phyloP scores from a whole-genome alignment of 2,888 invertebrate genomes.

The Eurytoma adleriae region DNA sequence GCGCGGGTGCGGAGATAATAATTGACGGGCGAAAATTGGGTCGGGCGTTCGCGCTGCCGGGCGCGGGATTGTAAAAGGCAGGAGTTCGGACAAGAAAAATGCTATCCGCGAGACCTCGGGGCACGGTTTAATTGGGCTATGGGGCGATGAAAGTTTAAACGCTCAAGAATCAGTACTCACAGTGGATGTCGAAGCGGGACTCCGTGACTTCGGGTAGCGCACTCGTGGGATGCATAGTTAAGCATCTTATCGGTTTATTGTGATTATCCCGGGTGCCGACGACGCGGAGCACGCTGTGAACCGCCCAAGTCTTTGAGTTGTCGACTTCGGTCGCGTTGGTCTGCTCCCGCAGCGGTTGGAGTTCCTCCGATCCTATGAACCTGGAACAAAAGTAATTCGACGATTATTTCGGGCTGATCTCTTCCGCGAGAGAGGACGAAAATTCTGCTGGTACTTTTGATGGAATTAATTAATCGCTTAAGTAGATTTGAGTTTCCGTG shows the following conservation, averaged over 20 bases:
- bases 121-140: too few relatives aligned
- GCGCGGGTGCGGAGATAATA: too few relatives aligned
- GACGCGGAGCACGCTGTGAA: constrained; percentile 88
- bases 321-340: constrained; percentile 91
- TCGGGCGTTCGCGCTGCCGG: too few relatives aligned
- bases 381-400: constrained; percentile 54
- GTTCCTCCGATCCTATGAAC: constrained; percentile 69
- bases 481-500: too few relatives aligned
- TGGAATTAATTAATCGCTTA: too few relatives aligned
- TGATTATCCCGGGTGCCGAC: constrained; percentile 89
- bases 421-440: not conserved
- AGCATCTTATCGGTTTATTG: constrained; percentile 86
- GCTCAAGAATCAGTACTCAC: constrained; percentile 78
- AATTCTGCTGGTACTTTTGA: too few relatives aligned
- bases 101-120: too few relatives aligned
- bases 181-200: constrained; percentile 90
- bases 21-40: too few relatives aligned
- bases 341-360: constrained; percentile 77
- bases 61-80: too few relatives aligned
- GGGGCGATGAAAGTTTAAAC: too few relatives aligned
- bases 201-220: constrained; percentile 84
- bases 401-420: not conserved
- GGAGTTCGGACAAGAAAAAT: too few relatives aligned
- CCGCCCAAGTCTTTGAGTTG: constrained; percentile 90
- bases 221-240: constrained; percentile 91